Evolutionary conservation across 2,113 vertebrate genomes (phyloP).

Genomic region (Sialia sialis): DNA sequence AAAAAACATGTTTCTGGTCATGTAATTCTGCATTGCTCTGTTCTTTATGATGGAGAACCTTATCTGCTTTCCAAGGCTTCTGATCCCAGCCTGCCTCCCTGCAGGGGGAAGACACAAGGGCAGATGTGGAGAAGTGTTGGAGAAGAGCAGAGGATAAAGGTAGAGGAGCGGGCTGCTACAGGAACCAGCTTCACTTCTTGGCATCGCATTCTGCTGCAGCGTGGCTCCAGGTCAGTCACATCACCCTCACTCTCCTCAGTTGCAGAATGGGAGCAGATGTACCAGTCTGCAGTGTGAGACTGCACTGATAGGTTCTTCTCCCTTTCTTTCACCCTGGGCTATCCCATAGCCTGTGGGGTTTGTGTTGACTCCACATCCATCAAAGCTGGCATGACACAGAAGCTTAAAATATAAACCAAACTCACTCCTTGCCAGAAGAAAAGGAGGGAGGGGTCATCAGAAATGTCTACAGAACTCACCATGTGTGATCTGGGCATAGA

Average conservation of each 20-base stretch:
- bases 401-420: neutral
- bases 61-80: neutral
- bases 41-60: neutral
- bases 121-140: neutral
- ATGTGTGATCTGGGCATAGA: neutral
- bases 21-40: neutral
- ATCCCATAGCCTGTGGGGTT: neutral
- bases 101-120: neutral
- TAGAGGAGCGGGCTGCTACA: neutral
- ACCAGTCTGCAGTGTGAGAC: neutral
- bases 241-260: neutral
- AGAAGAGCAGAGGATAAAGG: neutral
- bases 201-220: neutral
- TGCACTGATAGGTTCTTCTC: neutral
- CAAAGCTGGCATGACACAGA: neutral
- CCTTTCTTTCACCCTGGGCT: neutral
- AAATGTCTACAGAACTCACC: neutral
- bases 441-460: neutral
- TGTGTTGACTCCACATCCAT: neutral
- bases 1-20: neutral
- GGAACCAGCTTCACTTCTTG: neutral
- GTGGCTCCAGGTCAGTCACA: neutral
- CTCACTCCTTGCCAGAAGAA: neutral
- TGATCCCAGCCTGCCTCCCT: neutral
- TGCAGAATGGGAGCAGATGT: neutral